Conservation (phyloP, 1,140 invertebrate species). For the Anastrepha ludens region DNA sequence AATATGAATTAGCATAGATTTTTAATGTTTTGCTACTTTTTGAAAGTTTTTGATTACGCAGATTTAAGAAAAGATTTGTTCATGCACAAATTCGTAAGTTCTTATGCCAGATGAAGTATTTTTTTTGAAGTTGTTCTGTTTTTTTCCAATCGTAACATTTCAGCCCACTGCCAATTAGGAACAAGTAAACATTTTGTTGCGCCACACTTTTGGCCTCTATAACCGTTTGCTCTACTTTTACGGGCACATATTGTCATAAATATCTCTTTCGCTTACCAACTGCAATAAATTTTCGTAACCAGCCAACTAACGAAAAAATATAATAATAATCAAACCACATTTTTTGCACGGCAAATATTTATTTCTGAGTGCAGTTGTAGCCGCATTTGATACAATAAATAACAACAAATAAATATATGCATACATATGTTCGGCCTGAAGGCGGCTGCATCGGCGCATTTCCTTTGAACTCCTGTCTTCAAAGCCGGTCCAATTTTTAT, state of each 20-base stretch:
- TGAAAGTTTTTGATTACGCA: too few relatives aligned
- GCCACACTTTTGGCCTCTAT: not conserved
- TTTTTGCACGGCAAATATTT: not conserved
- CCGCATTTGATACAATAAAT: slow-evolving; percentile 41
- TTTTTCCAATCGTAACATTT: too few relatives aligned
- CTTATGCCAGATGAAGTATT: too few relatives aligned
- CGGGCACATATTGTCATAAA: not conserved
- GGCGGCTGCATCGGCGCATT: slow-evolving; percentile 41
- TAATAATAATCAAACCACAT: not conserved
- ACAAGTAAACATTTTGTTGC: not conserved
- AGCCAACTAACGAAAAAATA: slow-evolving; percentile 25
- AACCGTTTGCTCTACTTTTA: slow-evolving; percentile 10
- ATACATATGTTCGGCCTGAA: not conserved
- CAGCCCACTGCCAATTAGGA: too few relatives aligned
- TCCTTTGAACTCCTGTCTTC: slow-evolving; percentile 32
- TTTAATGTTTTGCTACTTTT: too few relatives aligned
- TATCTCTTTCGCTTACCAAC: not conserved
- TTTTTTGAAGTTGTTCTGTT: too few relatives aligned
- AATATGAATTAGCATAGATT: too few relatives aligned
- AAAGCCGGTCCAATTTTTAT: not conserved
- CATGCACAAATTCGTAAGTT: too few relatives aligned
- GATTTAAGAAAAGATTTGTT: too few relatives aligned
- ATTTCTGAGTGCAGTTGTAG: not conserved
- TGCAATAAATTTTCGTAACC: not conserved
- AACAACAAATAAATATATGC: slow-evolving; percentile 27